phyloP scores from a whole-genome alignment of 30 jellyfish, hydroid and myxozoan species.

The Rhopilema esculentum region DNA sequence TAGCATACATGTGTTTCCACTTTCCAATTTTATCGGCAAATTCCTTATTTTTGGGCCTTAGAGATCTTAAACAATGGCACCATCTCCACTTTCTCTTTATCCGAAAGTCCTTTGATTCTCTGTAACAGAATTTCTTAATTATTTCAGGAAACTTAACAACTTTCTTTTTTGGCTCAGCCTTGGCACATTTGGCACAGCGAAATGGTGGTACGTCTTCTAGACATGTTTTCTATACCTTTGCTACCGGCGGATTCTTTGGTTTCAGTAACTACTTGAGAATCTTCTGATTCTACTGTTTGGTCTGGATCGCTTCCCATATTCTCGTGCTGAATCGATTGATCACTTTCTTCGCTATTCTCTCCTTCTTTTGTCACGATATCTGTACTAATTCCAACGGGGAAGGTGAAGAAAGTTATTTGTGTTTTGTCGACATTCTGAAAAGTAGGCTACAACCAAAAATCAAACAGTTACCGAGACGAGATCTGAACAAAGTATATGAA shows the following conservation, averaged over 20 bases:
- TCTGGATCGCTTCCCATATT: slow-evolving; percentile 29
- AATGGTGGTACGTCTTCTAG: slow-evolving; percentile 35
- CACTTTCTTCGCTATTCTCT: slow-evolving; percentile 36
- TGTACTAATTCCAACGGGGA: slow-evolving; percentile 26
- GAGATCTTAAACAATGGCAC: slow-evolving; percentile 20
- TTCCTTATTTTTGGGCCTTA: slow-evolving; percentile 17
- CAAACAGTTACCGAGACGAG: slow-evolving; percentile 28
- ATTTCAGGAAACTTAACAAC: background rate
- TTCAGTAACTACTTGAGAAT: slow-evolving; percentile 29
- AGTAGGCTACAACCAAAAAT: slow-evolving; percentile 42
- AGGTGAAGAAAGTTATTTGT: slow-evolving; percentile 32
- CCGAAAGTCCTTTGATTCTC: slow-evolving; percentile 19
- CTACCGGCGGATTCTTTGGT: slow-evolving; percentile 36
- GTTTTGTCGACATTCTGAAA: slow-evolving; percentile 8
- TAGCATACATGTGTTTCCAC: slow-evolving; percentile 28
- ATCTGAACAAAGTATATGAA: slow-evolving; percentile 32
- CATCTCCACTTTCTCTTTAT: slow-evolving; percentile 24
- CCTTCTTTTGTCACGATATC: slow-evolving; percentile 29
- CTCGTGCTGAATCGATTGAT: slow-evolving; percentile 40
- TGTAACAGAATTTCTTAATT: slow-evolving; percentile 15
- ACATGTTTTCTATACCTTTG: slow-evolving; percentile 36
- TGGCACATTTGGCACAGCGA: no score
- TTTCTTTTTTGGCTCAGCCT: no score
- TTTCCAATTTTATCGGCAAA: slow-evolving; percentile 34
- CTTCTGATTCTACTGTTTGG: slow-evolving; percentile 43